phyloP scores from a whole-genome alignment of 1,140 invertebrate genomes.

The Anastrepha ludens region DNA sequence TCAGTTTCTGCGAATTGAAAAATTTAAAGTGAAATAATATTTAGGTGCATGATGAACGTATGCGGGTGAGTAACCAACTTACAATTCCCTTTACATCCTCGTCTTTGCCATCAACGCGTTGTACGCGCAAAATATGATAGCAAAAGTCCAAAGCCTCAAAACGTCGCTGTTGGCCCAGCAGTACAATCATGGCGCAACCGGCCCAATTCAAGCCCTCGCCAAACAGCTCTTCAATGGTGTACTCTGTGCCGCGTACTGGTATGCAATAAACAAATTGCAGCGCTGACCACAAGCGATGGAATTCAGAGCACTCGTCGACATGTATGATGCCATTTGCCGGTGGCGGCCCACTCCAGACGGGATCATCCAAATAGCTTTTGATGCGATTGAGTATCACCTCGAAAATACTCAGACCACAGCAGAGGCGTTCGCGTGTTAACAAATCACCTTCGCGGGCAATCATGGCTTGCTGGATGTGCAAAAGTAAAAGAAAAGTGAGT shows the following conservation, averaged over 20 bases:
- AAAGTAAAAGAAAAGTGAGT: background rate
- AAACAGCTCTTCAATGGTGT: conserved; percentile 97
- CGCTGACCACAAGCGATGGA: conserved; percentile 98
- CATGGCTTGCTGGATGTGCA: conserved; percentile 82
- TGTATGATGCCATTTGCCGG: conserved; percentile 95
- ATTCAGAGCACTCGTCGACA: conserved; percentile 97
- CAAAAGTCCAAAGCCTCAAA: conserved; percentile 99
- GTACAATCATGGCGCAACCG: conserved; percentile 97
- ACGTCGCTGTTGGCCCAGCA: conserved; percentile 95
- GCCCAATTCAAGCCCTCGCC: conserved; percentile 99
- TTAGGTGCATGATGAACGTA: too few species aligned
- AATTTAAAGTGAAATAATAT: background rate
- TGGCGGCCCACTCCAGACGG: conserved; percentile 93
- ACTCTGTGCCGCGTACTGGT: conserved; percentile 97
- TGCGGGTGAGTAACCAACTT: conserved; percentile 75
- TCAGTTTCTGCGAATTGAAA: conserved; percentile 84
- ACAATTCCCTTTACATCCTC: conserved; percentile 97
- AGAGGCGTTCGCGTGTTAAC: conserved; percentile 95
- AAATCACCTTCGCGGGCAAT: conserved; percentile 96
- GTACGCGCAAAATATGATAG: conserved; percentile 97
- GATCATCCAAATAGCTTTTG: conserved; percentile 89
- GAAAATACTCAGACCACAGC: conserved; percentile 99
- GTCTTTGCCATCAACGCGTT: conserved; percentile 97
- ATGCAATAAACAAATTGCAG: conserved; percentile 99
- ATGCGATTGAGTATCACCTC: conserved; percentile 94